Evolutionary conservation across 1,140 invertebrate genomes (phyloP), one percentile per base, ranked within the genome.

Genomic region (Chelonus insularis): DNA sequence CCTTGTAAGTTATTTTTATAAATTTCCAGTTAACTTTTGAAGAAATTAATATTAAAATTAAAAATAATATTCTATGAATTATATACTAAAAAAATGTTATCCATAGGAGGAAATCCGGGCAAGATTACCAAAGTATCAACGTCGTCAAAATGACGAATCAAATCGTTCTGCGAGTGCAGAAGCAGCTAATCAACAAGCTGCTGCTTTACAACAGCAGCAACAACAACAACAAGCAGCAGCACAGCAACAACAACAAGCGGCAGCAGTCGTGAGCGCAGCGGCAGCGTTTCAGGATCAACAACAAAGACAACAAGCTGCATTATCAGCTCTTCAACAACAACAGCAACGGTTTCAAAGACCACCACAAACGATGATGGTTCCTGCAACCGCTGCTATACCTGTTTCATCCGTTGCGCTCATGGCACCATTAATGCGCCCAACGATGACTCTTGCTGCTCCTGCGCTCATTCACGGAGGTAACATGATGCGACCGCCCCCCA

Each of bases 51-150:
- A n/a, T n/a, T 47, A 25, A 7, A 32, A 18, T 11, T 6, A 43
- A 16, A 66, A 39, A 39, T 9, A 39, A 11, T 9, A n/a, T n/a
- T n/a, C n/a, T n/a, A n/a, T n/a, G n/a, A 5, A 47, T 60, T 32
- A 11, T 23, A 8, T 8, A n/a, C n/a, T n/a, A n/a, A n/a, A n/a
- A n/a, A n/a, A n/a, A n/a, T n/a, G n/a, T n/a, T n/a, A n/a, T n/a
- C n/a, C n/a, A n/a, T n/a, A 96, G 83, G 95, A 96, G 77, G 94
- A 97, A 82, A 87, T 93, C 64, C 84, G 91, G 54, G 89, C 93
- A 8, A 85, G 88, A 62, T 80, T 88, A 70, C 84, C 87, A 2
- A 92, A 91, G 75, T 96, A 96, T 77, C 84, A 87, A 50, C 75
- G 77, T 50, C 81, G 81, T 66, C 80, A 83, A 63, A 70, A 70